Evolutionary conservation across 2,113 vertebrate genomes (phyloP).

Genomic region (Nycticorax nycticorax): DNA sequence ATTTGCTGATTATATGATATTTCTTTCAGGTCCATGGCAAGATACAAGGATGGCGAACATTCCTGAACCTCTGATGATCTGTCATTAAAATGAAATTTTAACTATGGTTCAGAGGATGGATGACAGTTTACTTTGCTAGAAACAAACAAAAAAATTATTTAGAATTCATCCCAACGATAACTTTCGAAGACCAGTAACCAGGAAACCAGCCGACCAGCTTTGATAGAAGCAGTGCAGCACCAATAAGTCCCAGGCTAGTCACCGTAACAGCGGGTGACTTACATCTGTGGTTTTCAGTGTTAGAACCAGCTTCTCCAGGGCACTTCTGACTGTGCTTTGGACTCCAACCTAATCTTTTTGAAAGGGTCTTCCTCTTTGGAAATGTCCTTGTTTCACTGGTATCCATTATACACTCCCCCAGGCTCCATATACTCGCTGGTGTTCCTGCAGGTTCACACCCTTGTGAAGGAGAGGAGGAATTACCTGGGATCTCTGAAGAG

Average conservation of each 20-base stretch:
- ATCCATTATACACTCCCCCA: not conserved
- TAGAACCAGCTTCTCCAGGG: not conserved
- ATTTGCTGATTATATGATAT: not conserved
- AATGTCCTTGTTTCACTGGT: not conserved
- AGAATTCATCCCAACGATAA: not conserved
- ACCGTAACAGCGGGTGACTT: not conserved
- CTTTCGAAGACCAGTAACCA: not conserved
- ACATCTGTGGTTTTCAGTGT: not conserved
- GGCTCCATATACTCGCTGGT: not conserved
- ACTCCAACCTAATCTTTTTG: not conserved
- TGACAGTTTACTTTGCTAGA: not conserved
- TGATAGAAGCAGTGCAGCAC: not conserved
- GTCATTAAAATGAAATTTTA: not conserved
- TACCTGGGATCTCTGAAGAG: not conserved
- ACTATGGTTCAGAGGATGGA: not conserved
- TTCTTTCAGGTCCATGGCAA: not conserved
- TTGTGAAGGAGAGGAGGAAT: not conserved
- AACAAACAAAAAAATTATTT: not conserved
- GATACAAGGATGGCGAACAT: not conserved
- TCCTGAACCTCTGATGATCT: not conserved
- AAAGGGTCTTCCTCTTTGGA: not conserved
- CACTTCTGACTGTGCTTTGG: not conserved
- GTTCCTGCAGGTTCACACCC: not conserved
- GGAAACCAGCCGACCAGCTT: not conserved
- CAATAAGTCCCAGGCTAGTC: not conserved